A percentile compares a stretch with the other conserved stretches of the same genome.
Evolutionary conservation across 2,797 vertebrate species (phyloP).

Genomic region (Cygnus olor): DNA sequence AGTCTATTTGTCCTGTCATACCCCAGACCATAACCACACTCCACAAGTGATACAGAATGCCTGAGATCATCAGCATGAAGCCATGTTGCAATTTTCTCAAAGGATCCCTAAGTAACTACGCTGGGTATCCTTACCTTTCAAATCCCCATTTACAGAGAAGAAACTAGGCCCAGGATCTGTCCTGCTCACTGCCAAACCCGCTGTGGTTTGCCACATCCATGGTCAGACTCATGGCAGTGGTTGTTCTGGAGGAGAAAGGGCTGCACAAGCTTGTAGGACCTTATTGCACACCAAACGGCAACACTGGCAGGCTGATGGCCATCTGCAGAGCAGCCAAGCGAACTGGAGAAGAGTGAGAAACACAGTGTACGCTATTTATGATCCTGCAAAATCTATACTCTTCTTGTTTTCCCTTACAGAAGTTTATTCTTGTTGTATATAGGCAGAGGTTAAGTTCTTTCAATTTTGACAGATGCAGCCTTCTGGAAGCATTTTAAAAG

Average conservation of each 20-base stretch:
- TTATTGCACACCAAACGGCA: background rate
- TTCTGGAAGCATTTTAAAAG: background rate
- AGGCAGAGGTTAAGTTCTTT: background rate
- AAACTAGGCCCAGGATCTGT: background rate
- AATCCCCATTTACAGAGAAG: background rate
- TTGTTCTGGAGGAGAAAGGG: background rate
- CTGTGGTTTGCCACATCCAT: background rate
- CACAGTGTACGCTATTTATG: background rate
- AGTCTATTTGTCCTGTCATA: background rate
- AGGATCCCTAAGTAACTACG: background rate
- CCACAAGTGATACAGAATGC: fast-evolving
- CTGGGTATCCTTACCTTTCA: background rate
- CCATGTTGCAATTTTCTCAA: background rate
- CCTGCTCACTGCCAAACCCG: background rate
- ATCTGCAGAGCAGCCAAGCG: background rate
- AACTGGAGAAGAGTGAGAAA: background rate
- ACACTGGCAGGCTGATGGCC: background rate
- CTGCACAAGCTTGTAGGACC: background rate
- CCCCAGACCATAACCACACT: fast-evolving
- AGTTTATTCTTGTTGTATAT: background rate
- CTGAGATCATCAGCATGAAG: background rate
- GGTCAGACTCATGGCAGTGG: background rate
- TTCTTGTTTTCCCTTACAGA: background rate
- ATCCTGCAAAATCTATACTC: background rate
- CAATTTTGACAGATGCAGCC: background rate